Evolutionary conservation across 2,113 vertebrate species (phyloP).

Genomic region (Diadophis punctatus): DNA sequence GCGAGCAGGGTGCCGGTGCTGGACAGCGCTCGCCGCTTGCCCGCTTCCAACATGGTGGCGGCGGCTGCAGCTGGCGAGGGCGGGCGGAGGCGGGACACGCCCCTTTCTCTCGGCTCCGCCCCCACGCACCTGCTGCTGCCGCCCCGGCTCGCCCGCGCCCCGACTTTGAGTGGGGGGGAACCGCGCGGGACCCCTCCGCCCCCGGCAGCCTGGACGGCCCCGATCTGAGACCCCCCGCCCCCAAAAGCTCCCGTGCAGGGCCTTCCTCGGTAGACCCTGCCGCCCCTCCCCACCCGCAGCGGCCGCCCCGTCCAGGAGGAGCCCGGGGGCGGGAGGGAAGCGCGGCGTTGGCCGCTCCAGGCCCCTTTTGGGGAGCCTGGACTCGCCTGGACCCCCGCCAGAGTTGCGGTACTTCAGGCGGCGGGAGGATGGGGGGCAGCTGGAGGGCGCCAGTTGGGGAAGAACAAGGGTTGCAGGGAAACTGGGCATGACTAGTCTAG

Average conservation of each 20-base stretch:
- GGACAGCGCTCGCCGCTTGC: conserved; percentile 17
- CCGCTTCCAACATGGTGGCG: conserved; percentile 17
- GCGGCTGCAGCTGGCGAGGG: not conserved
- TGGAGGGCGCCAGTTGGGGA: not conserved
- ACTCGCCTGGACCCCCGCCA: not conserved
- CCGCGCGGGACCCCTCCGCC: not conserved
- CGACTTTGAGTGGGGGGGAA: not conserved
- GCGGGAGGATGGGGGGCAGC: not conserved
- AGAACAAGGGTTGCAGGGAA: not conserved
- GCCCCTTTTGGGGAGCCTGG: not conserved
- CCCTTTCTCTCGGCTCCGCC: not conserved
- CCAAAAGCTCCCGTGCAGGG: not conserved
- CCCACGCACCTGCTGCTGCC: not conserved
- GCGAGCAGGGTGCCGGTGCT: not conserved
- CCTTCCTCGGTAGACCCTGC: not conserved
- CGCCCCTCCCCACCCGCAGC: not conserved
- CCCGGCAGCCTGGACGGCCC: no score
- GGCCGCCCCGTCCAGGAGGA: not conserved
- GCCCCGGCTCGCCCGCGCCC: not conserved
- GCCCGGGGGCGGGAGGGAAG: not conserved
- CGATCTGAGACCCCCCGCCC: not conserved
- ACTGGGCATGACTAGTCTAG: no score
- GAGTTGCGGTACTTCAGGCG: not conserved
- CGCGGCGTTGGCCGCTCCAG: not conserved
- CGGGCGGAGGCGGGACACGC: not conserved